Evolutionary conservation across 2,888 invertebrate species (phyloP), one percentile per base, ranked within the genome.

Genomic region (Mesochorus sp.): DNA sequence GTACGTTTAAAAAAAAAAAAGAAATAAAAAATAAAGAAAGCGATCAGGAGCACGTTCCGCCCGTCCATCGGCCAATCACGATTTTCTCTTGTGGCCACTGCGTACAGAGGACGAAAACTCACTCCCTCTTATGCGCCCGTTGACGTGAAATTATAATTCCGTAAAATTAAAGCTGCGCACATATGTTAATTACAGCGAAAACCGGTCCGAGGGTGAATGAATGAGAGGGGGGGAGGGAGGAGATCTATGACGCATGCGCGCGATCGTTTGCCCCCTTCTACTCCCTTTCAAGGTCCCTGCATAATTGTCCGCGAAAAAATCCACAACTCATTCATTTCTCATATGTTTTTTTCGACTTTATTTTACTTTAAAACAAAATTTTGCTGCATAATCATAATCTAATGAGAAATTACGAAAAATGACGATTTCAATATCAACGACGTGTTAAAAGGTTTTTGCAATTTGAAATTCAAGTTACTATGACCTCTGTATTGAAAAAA

Each of bases 151-250:
- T 88, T 87, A 87, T 86, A 86, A 88, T 88, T 87, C 88, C 86
- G 89, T 87, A 85, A 87, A 89, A 88, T 88, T 88, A 88, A 88
- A 86, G 85, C 87, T 86, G 85, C 86, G 81, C n/a, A n/a, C n/a
- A n/a, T 85, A 88, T 86, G 88, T 88, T 88, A 88, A 88, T 88
- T 88, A 87, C 86, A 82, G 82, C 64, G 44, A 76, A 70, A 88
- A 88, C 88, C 88, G 88, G 88, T 88, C 84, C 74, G 74, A 61
- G n/a, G 10, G 28, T 8, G 26, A 31, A 19, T 28, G n/a, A 19
- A 24, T 42, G 61, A 42, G 19, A 24, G 3, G 17, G 1, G 24
- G 12, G 17, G 51, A 10, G 47, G 21, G 14, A 12, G 42, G 21
- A 4, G 53, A 68, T 55, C 55, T 55, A 42, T 17, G 70, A 64